Percentiles rank a stretch among this genome's conserved stretches.
Conservation (phyloP, 2,797 vertebrate species). For the Argentina silus region DNA sequence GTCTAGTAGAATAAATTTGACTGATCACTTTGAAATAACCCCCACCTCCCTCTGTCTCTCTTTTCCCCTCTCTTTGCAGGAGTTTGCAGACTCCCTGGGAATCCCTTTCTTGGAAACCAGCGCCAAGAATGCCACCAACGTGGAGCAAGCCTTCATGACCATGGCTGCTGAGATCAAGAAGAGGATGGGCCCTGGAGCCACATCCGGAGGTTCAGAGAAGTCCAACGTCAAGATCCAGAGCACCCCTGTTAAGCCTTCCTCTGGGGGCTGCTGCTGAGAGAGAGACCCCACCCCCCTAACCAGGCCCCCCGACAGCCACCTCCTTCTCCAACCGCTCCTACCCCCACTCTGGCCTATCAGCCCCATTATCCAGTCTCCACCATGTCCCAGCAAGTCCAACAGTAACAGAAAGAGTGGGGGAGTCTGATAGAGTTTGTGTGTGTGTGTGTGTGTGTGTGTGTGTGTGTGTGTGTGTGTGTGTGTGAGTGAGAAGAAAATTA, state of each 20-base stretch:
- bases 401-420: slow-evolving; percentile 50
- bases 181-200: slow-evolving; percentile 96
- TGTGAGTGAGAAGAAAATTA: slow-evolving; percentile 73
- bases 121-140: slow-evolving; percentile 98
- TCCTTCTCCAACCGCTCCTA: slow-evolving; percentile 48
- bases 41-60: not conserved
- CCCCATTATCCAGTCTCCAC: slow-evolving; percentile 35
- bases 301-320: slow-evolving; percentile 4
- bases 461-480: slow-evolving; percentile 24
- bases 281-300: slow-evolving; percentile 43
- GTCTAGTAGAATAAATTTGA: not conserved
- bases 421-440: slow-evolving; percentile 40
- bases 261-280: slow-evolving; percentile 97
- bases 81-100: slow-evolving; percentile 97
- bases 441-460: slow-evolving; percentile 7
- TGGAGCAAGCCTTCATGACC: slow-evolving; percentile 99
- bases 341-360: slow-evolving; percentile 29
- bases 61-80: slow-evolving; percentile 71
- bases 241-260: slow-evolving; percentile 95
- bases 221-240: slow-evolving; percentile 96
- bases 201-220: slow-evolving; percentile 91
- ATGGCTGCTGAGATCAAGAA: slow-evolving; percentile 99
- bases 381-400: slow-evolving; percentile 42
- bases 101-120: slow-evolving; percentile 99
- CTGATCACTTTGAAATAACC: not conserved